Percentiles rank a stretch among this genome's conserved stretches.
These are phyloP conservation scores for Pteria penguin DNA, from an alignment of 2,888 invertebrate species.

Conservation along the genomic window DNA sequence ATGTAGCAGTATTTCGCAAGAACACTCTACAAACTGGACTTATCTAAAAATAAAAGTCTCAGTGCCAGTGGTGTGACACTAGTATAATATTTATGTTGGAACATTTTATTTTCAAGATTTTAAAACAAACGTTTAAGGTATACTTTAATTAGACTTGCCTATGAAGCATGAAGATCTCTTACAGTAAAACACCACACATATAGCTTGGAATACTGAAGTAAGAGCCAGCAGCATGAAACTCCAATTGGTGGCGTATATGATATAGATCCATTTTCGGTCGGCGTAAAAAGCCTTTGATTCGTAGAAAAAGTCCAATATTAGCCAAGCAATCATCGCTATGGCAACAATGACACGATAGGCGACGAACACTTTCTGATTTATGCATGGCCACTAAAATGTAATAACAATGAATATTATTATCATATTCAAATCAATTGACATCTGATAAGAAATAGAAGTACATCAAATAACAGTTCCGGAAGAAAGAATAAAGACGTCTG, in stretches of 20 bases:
- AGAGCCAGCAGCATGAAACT: slow-evolving; percentile 69
- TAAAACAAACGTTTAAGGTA: no score
- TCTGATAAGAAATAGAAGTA: no score
- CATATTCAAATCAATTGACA: no score
- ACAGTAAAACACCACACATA: slow-evolving; percentile 60
- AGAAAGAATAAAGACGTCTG: no score
- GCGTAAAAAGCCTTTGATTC: slow-evolving; percentile 69
- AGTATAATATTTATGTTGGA: no score
- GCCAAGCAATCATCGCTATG: slow-evolving; percentile 64
- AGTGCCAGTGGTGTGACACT: no score
- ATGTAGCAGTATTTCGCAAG: no score
- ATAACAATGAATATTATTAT: no score
- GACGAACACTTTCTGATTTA: slow-evolving; percentile 62
- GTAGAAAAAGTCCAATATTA: slow-evolving; percentile 64
- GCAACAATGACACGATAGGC: slow-evolving; percentile 64
- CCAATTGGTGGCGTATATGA: slow-evolving; percentile 77
- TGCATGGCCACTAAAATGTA: slow-evolving; percentile 69
- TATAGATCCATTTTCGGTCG: slow-evolving; percentile 64
- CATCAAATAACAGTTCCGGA: no score
- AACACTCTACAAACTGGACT: no score
- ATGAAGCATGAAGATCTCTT: slow-evolving; percentile 53
- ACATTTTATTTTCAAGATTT: no score
- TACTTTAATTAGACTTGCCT: slow-evolving; percentile 16
- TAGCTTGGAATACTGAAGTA: slow-evolving; percentile 61
- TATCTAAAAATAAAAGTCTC: no score